phyloP scores from a whole-genome alignment of 2,888 invertebrate genomes.

The Ganaspis brasiliensis region DNA sequence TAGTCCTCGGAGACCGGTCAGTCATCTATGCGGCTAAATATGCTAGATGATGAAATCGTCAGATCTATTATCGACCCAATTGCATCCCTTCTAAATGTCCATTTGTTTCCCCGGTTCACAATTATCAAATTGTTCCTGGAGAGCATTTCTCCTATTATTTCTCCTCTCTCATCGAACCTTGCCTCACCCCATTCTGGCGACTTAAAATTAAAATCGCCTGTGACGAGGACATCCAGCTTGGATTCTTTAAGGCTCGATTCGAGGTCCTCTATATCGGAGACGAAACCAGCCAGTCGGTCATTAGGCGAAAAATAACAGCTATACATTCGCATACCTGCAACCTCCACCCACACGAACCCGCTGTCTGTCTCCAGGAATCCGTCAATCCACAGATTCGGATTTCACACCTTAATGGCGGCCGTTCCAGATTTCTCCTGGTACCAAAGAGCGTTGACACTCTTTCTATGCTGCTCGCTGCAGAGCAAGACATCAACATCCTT shows the following conservation, averaged over 20 bases:
- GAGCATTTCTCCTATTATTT: not conserved
- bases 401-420: not conserved
- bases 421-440: not conserved
- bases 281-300: not conserved
- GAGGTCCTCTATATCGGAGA: not conserved
- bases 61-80: too few relatives aligned
- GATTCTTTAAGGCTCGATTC: not conserved
- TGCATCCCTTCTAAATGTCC: not conserved
- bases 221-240: too few relatives aligned
- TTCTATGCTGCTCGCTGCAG: not conserved
- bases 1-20: not conserved
- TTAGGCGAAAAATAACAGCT: not conserved
- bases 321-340: not conserved
- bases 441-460: not conserved
- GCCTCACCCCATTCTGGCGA: too few relatives aligned
- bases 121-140: not conserved
- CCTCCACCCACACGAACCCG: not conserved
- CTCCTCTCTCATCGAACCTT: too few relatives aligned
- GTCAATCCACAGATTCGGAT: not conserved
- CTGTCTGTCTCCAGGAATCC: not conserved
- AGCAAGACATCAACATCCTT: not conserved
- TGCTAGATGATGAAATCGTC: not conserved
- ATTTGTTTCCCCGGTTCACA: not conserved
- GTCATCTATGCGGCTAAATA: not conserved
- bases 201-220: too few relatives aligned